A percentile compares a stretch with the other conserved stretches of the same genome.
Conservation (phyloP, 2,797 vertebrate genomes). For the Novumbra hubbsi region DNA sequence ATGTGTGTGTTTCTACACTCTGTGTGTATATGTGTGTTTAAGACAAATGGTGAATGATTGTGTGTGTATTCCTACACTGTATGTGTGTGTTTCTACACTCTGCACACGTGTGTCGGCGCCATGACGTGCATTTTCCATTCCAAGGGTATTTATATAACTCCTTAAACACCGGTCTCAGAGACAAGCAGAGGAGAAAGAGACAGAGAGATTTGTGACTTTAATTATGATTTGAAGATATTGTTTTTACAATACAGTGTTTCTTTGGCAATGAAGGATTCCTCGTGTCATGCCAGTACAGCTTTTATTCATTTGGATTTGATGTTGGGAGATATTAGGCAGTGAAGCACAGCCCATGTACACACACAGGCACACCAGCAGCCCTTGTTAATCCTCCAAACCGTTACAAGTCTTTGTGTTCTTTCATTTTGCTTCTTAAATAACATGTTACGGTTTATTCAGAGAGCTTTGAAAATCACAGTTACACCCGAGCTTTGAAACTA, state of each 20-base stretch:
- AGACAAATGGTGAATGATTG: no score
- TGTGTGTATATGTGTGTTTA: neutral
- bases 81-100: neutral
- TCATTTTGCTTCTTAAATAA: conserved; percentile 52
- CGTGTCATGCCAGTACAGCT: conserved; percentile 49
- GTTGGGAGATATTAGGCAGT: neutral
- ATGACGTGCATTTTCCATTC: conserved; percentile 76
- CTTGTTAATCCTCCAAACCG: conserved; percentile 3
- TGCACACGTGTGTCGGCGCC: conserved; percentile 49
- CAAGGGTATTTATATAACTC: conserved; percentile 74
- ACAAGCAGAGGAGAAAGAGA: conserved; percentile 20
- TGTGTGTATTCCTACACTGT: neutral
- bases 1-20: neutral
- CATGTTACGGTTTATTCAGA: conserved; percentile 32
- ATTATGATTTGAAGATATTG: conserved; percentile 58
- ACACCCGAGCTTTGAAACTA: conserved; percentile 27
- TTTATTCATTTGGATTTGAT: conserved; percentile 19
- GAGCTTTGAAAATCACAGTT: conserved; percentile 56
- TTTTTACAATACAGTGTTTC: conserved; percentile 59
- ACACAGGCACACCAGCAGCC: conserved; percentile 12
- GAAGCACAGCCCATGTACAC: neutral
- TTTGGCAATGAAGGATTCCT: conserved; percentile 54
- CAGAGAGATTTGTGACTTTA: conserved; percentile 69
- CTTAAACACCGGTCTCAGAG: conserved; percentile 64
- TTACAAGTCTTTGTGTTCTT: neutral